Evolutionary conservation across 2,797 vertebrate genomes (phyloP), one percentile per base, ranked within the genome.

Genomic region (Propithecus perrieri): DNA sequence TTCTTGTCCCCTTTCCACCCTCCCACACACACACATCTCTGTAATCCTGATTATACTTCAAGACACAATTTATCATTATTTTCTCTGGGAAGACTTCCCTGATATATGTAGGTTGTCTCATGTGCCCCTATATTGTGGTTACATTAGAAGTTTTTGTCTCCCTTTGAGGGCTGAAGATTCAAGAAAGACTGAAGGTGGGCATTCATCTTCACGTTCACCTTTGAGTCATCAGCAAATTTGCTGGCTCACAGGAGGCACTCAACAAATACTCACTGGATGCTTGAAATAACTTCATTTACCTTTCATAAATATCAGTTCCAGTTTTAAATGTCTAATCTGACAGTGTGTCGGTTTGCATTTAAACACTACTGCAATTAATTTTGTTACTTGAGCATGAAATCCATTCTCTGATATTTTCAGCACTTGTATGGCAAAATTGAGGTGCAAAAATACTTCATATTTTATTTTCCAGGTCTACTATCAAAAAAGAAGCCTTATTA

Each of bases 361-460:
- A 97, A 93, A 85, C 61, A 72, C 55, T 67, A 81, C 4, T 13
- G 9, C 17, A 93, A 92, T 97, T 89, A 87, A 76, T 94, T 61
- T 92, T 95, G 35, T 91, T 95, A 93, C 63, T 72, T 96, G 69
- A 94, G 59, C 59, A 84, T 67, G 81, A 95, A 96, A 95, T 93
- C 26, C 30, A n/a, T 89, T 94, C 72, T 91, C 75, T 93, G 75
- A 67, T 95, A 93, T 91, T 93, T 93, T 87, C 79, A 84, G 71
- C 59, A 76, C 24, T 93, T 93, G 12, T 28, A 41, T 69, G 46
- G 38, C 43, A 97, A 85, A 95, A 63, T 74, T 89, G 69, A 89
- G 48, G 65, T 72, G 26, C 33, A 71, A 83, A 92, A 71, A 76
- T 67, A 69, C 75, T 95, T 81, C 30, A 69, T 89, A 85, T 63